Percentiles rank a stretch among this genome's conserved stretches.
Evolutionary conservation across 2,888 invertebrate genomes (phyloP).

Genomic region (Masnerella sp.): DNA sequence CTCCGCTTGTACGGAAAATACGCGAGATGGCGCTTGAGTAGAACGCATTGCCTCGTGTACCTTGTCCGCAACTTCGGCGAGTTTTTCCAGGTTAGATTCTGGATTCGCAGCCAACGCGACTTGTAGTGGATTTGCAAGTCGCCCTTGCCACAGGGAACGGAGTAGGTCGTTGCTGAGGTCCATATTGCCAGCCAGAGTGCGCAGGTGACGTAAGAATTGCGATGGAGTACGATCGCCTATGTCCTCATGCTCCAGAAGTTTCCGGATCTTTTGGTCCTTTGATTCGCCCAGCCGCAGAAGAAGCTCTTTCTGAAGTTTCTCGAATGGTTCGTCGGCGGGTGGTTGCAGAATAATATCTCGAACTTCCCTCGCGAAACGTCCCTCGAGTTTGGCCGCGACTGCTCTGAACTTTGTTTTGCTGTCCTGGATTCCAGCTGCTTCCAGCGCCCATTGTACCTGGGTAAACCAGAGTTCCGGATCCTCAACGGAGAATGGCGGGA

Average conservation of each 20-base stretch:
- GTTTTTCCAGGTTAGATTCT: too few species aligned
- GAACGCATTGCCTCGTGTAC: too few species aligned
- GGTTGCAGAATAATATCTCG: not conserved
- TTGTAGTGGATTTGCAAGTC: not conserved
- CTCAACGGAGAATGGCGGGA: not conserved
- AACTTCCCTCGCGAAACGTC: not conserved
- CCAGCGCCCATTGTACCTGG: not conserved
- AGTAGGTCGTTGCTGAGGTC: not conserved
- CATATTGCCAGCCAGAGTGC: not conserved
- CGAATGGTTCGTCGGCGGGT: not conserved
- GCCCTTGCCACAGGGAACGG: not conserved
- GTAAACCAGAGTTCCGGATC: not conserved
- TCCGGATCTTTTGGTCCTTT: not conserved
- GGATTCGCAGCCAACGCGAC: not conserved
- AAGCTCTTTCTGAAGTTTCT: not conserved
- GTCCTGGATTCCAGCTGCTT: not conserved
- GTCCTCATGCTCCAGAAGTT: conserved; percentile 7
- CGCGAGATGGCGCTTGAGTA: too few species aligned
- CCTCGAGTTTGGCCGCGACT: not conserved
- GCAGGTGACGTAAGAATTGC: conserved; percentile 20
- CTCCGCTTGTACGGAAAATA: too few species aligned
- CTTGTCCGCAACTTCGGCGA: too few species aligned
- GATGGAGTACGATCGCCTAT: conserved; percentile 29
- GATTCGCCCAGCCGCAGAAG: not conserved
- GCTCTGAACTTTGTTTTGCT: not conserved